Conservation (phyloP, 2,113 vertebrate species). For the Telmatochromis bifrenatus region DNA sequence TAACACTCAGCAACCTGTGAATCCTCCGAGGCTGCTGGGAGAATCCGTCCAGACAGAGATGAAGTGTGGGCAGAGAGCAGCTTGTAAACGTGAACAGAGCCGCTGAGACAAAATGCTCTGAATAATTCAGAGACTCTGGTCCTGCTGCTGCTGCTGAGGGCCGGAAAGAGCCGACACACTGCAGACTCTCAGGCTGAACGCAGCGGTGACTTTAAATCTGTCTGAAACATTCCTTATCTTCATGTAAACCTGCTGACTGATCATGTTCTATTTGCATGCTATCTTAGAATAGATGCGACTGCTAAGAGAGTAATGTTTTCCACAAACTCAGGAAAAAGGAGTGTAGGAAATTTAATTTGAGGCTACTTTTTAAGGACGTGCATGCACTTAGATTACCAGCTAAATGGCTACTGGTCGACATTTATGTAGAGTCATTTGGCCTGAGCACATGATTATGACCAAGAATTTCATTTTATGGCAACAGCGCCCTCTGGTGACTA, state of each 20-base stretch:
- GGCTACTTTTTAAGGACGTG: background rate
- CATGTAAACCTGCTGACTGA: background rate
- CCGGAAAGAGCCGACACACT: background rate
- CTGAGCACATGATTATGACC: background rate
- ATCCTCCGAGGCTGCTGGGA: background rate
- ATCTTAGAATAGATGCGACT: background rate
- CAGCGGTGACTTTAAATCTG: background rate
- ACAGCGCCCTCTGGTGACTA: background rate
- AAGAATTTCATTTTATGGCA: background rate
- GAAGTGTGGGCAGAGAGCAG: background rate
- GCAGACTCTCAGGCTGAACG: background rate
- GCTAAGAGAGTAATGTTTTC: background rate
- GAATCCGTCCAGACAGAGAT: background rate
- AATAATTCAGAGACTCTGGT: constrained; percentile 39
- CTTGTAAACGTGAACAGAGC: constrained; percentile 10
- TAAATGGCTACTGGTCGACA: background rate
- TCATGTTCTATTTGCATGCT: background rate
- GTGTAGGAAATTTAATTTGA: background rate
- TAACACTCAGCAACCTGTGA: background rate
- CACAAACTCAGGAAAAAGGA: background rate
- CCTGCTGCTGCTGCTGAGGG: background rate
- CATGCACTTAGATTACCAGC: background rate
- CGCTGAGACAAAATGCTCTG: constrained; percentile 32
- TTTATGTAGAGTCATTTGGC: background rate
- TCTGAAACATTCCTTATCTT: background rate